Evolutionary conservation across 1,140 invertebrate genomes (phyloP).

Genomic region (Whitmania pigra): DNA sequence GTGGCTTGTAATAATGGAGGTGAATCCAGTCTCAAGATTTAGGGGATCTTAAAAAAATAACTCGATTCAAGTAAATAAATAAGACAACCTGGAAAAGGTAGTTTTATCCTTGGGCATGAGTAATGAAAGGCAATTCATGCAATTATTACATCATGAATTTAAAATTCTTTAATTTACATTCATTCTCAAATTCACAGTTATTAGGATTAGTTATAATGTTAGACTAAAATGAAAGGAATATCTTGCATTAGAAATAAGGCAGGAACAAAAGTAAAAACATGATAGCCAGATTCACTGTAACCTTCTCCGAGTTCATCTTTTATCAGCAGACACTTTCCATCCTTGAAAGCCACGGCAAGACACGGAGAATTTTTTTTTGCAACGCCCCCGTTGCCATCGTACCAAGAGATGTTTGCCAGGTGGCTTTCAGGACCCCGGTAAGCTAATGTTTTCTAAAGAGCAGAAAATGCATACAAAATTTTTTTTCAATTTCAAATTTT

Average conservation of each 20-base stretch:
- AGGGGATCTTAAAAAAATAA: conserved; percentile 42
- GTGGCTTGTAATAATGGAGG: conserved; percentile 55
- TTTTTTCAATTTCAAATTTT: no score
- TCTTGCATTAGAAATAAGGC: no score
- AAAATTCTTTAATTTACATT: no score
- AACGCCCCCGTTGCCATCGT: conserved; percentile 57
- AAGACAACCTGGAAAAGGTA: no score
- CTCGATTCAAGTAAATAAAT: no score
- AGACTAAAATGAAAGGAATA: no score
- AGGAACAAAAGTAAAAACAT: not conserved
- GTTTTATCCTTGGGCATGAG: no score
- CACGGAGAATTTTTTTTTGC: conserved; percentile 60
- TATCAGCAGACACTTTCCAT: conserved; percentile 75
- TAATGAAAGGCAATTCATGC: no score
- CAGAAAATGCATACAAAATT: conserved; percentile 27
- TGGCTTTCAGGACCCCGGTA: not conserved
- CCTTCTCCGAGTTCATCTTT: conserved; percentile 72
- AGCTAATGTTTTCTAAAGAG: conserved; percentile 29
- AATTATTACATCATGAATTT: no score
- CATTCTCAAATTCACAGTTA: no score
- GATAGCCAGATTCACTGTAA: conserved; percentile 33
- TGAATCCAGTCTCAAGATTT: conserved; percentile 58
- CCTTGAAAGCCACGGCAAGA: conserved; percentile 72
- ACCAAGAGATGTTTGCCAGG: conserved; percentile 58
- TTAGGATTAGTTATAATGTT: no score